Evolutionary conservation across 2,888 invertebrate species (phyloP).

Genomic region (Gibbula magus): DNA sequence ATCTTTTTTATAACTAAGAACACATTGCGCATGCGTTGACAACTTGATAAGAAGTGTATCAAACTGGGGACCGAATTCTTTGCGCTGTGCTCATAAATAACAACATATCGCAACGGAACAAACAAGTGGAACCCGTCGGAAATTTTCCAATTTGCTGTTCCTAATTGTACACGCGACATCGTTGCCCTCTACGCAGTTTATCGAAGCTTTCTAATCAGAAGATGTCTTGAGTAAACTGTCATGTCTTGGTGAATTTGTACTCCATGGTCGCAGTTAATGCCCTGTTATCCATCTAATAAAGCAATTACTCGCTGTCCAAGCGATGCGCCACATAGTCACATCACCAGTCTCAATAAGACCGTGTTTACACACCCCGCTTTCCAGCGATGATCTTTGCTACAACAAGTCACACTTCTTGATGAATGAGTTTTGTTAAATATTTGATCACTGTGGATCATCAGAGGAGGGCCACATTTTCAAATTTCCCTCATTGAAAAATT

Average conservation of each 20-base stretch:
- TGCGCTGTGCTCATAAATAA: constrained; percentile 18
- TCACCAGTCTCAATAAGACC: constrained; percentile 35
- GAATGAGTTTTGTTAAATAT: constrained; percentile 48
- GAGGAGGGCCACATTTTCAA: constrained; percentile 30
- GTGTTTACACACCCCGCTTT: constrained; percentile 22
- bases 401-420: constrained; percentile 36
- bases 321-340: constrained; percentile 35
- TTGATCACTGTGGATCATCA: constrained; percentile 37
- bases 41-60: constrained; percentile 10
- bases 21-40: not conserved
- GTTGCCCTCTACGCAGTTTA: constrained; percentile 11
- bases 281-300: constrained; percentile 54
- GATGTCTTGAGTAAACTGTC: constrained; percentile 20
- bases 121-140: constrained; percentile 20
- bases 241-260: constrained; percentile 26
- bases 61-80: not conserved
- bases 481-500: constrained; percentile 35
- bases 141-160: constrained; percentile 28
- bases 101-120: not conserved
- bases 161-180: constrained; percentile 26
- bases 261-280: constrained; percentile 39
- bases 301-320: constrained; percentile 48
- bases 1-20: no score
- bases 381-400: constrained; percentile 12
- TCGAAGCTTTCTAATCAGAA: constrained; percentile 23